Percentiles rank a stretch among this genome's conserved stretches.
Conservation (phyloP, 2,797 vertebrate genomes). For the Antrozous pallidus region DNA sequence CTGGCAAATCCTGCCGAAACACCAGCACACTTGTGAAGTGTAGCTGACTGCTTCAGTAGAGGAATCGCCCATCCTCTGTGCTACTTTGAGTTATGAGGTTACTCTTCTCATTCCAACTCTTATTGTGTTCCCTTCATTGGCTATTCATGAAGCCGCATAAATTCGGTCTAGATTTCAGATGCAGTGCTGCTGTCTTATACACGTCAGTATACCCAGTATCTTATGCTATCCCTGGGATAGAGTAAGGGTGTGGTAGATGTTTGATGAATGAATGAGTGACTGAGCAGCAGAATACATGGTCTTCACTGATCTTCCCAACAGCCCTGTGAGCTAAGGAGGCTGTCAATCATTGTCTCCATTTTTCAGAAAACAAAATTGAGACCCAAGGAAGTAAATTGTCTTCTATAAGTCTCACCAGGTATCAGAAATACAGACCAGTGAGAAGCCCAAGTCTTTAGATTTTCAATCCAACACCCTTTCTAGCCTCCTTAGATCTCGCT, state of each 20-base stretch:
- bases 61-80: fast-evolving
- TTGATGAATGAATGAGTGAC: not conserved
- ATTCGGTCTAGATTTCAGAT: not conserved
- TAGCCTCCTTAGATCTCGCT: not conserved
- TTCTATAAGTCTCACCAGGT: not conserved
- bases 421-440: not conserved
- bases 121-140: not conserved
- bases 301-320: not conserved
- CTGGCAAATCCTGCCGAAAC: fast-evolving
- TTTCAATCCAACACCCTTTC: not conserved
- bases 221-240: not conserved
- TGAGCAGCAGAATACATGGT: not conserved
- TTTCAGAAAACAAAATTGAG: not conserved
- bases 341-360: fast-evolving
- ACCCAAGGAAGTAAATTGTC: not conserved
- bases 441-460: not conserved
- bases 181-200: not conserved
- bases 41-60: not conserved
- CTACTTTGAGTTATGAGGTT: no score
- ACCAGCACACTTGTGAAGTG: fast-evolving
- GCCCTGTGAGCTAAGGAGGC: not conserved
- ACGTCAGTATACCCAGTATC: not conserved
- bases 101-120: not conserved
- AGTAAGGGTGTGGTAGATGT: not conserved
- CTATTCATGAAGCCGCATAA: not conserved